A percentile compares a stretch with the other conserved stretches of the same genome.
Conservation (phyloP, 2,888 invertebrate genomes). For the Chromoteleia sp. region DNA sequence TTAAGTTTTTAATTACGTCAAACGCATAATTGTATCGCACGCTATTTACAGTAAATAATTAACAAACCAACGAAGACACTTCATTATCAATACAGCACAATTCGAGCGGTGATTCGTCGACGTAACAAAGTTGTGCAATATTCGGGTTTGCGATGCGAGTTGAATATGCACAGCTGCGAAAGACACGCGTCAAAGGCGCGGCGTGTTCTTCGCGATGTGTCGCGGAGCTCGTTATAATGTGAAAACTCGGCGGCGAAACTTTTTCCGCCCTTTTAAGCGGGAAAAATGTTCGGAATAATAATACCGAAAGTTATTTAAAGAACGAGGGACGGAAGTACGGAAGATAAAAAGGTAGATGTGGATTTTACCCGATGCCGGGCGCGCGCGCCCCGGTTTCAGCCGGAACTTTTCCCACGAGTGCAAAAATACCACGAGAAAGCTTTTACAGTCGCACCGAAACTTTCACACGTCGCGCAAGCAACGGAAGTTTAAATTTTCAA, state of each 20-base stretch:
- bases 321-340: constrained; percentile 36
- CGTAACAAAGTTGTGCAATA: background rate
- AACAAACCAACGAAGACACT: too few species aligned
- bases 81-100: background rate
- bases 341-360: constrained; percentile 27
- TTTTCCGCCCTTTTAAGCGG: constrained; percentile 45
- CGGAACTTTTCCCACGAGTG: constrained; percentile 56
- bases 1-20: too few species aligned
- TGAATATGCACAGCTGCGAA: constrained; percentile 24
- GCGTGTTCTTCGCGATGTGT: constrained; percentile 26
- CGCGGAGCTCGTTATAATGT: constrained; percentile 34
- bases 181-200: constrained; percentile 21
- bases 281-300: constrained; percentile 57
- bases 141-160: constrained; percentile 2
- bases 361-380: constrained; percentile 39
- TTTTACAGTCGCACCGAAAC: constrained; percentile 47
- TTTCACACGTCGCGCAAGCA: constrained; percentile 49
- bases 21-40: too few species aligned
- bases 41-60: too few species aligned
- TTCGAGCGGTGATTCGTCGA: background rate
- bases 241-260: constrained; percentile 31
- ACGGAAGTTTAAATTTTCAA: constrained; percentile 47
- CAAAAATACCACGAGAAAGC: constrained; percentile 60
- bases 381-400: constrained; percentile 41
- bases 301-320: constrained; percentile 59